A percentile compares a stretch with the other conserved stretches of the same genome.
Conservation (phyloP, 2,797 vertebrate genomes). For the Acanthornis magna region DNA sequence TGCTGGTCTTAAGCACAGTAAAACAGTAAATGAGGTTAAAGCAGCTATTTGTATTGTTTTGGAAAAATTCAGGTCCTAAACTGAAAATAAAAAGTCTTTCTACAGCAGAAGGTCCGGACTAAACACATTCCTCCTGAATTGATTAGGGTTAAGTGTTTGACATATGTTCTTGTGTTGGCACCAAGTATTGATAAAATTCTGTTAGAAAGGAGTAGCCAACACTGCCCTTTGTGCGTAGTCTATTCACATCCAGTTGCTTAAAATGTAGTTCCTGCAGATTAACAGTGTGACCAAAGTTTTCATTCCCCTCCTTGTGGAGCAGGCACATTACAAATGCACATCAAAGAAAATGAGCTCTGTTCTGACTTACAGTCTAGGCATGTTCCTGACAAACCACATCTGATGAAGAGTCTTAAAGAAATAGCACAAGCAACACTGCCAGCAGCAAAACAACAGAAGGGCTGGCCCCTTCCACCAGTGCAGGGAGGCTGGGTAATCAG, state of each 20-base stretch:
- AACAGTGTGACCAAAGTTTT: constrained; percentile 46
- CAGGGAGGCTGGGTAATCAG: constrained; percentile 5
- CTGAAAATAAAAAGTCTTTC: background rate
- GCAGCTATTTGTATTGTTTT: background rate
- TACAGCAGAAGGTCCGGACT: background rate
- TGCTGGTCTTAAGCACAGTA: background rate
- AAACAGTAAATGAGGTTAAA: background rate
- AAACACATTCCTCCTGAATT: background rate
- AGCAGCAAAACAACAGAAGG: constrained; percentile 39
- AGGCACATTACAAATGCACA: constrained; percentile 42
- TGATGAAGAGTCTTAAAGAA: constrained; percentile 59
- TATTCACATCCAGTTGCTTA: background rate
- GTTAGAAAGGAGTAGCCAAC: background rate
- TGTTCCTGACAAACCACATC: constrained; percentile 60
- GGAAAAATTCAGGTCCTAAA: background rate
- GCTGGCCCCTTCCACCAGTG: constrained; percentile 7
- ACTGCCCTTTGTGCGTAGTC: background rate
- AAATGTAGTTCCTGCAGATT: constrained; percentile 13
- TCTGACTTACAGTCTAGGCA: constrained; percentile 56
- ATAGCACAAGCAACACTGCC: constrained; percentile 17
- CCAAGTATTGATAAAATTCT: background rate
- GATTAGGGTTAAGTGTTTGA: background rate
- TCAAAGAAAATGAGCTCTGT: constrained; percentile 55
- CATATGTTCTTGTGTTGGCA: background rate
- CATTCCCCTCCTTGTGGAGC: constrained; percentile 17